Evolutionary conservation across 2,888 invertebrate species (phyloP).

Genomic region (Troides aeacus): DNA sequence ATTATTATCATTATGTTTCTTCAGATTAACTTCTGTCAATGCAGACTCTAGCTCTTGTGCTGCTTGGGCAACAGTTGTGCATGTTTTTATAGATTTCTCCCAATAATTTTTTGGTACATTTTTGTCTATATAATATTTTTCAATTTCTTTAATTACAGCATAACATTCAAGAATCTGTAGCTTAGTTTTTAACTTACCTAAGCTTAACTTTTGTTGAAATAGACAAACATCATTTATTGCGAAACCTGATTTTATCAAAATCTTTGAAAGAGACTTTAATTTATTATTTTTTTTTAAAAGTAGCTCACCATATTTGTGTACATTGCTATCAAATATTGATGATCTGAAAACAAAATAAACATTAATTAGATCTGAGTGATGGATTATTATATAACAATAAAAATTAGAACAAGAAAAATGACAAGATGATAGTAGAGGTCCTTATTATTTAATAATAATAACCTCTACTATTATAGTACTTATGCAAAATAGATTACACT

Average conservation of each 20-base stretch:
- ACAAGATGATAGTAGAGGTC: neutral
- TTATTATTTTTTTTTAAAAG: conserved; percentile 40
- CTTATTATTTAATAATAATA: too few species aligned
- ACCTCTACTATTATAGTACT: too few species aligned
- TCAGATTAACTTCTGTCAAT: conserved; percentile 41
- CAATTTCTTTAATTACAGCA: conserved; percentile 45
- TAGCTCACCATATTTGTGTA: conserved; percentile 66
- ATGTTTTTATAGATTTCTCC: conserved; percentile 42
- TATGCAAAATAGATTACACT: too few species aligned
- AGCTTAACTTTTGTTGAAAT: conserved; percentile 48
- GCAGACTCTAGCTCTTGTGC: conserved; percentile 40
- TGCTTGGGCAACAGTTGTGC: conserved; percentile 43
- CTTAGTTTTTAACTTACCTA: conserved; percentile 48
- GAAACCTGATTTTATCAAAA: conserved; percentile 44
- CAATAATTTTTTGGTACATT: conserved; percentile 34
- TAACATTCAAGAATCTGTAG: conserved; percentile 38
- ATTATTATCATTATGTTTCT: conserved; percentile 36
- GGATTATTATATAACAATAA: neutral
- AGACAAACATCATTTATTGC: conserved; percentile 43
- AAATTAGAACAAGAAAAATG: neutral
- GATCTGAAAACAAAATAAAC: conserved; percentile 43
- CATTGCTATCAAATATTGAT: conserved; percentile 62
- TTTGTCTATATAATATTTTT: conserved; percentile 38
- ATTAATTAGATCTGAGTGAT: neutral
- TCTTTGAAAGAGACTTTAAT: conserved; percentile 39